Evolutionary conservation across 2,888 invertebrate genomes (phyloP).

Genomic region (Drosophila cognata): DNA sequence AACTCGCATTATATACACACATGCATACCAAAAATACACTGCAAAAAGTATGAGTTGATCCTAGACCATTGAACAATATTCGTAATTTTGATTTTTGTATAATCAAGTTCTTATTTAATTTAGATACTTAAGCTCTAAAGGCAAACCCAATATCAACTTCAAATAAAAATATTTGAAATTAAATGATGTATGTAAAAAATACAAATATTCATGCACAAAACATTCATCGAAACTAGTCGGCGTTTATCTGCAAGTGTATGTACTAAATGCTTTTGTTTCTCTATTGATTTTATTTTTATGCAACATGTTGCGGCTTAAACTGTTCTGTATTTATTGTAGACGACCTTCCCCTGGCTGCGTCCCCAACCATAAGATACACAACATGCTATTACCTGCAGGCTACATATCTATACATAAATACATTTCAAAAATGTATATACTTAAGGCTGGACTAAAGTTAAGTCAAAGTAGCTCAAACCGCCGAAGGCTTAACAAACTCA

Average conservation of each 20-base stretch:
- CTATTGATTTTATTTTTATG: slow-evolving; percentile 1
- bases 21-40: background rate
- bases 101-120: background rate
- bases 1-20: slow-evolving; percentile 3
- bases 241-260: background rate
- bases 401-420: background rate
- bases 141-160: background rate
- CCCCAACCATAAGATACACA: slow-evolving; percentile 30
- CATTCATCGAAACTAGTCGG: background rate
- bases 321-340: background rate
- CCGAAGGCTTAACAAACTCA: background rate
- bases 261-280: background rate
- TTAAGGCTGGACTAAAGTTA: background rate
- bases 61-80: background rate
- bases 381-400: slow-evolving; percentile 20
- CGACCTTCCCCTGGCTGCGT: background rate
- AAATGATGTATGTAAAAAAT: too few species aligned
- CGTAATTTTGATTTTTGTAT: background rate
- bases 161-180: background rate
- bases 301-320: background rate
- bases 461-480: background rate
- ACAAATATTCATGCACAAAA: too few species aligned
- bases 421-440: too few species aligned
- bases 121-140: background rate
- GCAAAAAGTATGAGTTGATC: too few species aligned